Evolutionary conservation across 1,140 invertebrate species (phyloP).

Genomic region (Drosophila ohnishii): DNA sequence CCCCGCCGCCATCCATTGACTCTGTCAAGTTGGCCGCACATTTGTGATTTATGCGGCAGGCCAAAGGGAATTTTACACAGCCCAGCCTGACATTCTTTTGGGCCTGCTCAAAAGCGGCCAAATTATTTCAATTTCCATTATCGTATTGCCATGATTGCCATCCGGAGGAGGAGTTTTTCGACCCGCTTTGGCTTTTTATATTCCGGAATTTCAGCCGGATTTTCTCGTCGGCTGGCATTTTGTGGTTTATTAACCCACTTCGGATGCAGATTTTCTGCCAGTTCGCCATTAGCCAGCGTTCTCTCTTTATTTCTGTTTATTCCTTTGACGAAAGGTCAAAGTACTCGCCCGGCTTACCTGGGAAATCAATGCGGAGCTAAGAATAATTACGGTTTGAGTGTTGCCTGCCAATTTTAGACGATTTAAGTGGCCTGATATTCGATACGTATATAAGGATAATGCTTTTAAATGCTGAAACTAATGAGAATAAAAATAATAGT

Average conservation of each 20-base stretch:
- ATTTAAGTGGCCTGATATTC: not conserved
- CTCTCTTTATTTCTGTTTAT: conserved; percentile 4
- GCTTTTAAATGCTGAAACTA: no score
- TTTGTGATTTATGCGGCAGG: conserved; percentile 74
- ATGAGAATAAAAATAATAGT: no score
- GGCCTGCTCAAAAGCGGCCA: conserved; percentile 66
- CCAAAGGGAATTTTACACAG: conserved; percentile 46
- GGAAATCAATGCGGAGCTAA: conserved; percentile 14
- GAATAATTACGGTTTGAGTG: conserved; percentile 10
- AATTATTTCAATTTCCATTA: conserved; percentile 81
- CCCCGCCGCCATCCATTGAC: conserved; percentile 17
- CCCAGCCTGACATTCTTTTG: conserved; percentile 43
- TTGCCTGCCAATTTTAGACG: not conserved
- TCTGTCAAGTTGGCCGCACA: conserved; percentile 69
- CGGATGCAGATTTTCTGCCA: conserved; percentile 32
- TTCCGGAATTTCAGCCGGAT: conserved; percentile 46
- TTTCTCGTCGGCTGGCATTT: conserved; percentile 47
- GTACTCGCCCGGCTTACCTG: not conserved
- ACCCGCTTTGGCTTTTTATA: conserved; percentile 48
- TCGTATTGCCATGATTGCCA: conserved; percentile 74
- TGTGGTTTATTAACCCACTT: conserved; percentile 73
- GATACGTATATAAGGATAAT: no score
- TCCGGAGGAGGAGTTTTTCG: conserved; percentile 11
- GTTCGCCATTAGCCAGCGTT: conserved; percentile 13
- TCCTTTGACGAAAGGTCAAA: conserved; percentile 6